phyloP scores from a whole-genome alignment of 37 sponge, comb jelly and placozoan species.

The Spongilla lacustris region DNA sequence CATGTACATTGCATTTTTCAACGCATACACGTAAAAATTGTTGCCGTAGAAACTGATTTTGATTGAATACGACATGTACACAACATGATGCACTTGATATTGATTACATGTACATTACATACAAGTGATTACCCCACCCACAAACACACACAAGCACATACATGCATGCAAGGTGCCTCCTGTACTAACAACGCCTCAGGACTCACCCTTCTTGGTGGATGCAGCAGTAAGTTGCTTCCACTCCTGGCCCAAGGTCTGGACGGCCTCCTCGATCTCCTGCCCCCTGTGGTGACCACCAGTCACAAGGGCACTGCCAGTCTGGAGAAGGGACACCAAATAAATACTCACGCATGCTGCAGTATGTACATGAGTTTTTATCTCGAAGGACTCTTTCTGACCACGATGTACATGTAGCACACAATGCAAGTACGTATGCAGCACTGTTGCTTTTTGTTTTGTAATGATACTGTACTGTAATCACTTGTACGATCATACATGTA shows the following conservation, averaged over 20 bases:
- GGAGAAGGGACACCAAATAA: not conserved
- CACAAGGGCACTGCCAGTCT: conserved; percentile 71
- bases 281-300: conserved; percentile 62
- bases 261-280: conserved; percentile 41
- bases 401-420: too few species aligned
- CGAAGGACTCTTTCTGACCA: too few species aligned
- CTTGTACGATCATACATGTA: too few species aligned
- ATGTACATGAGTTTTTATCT: too few species aligned
- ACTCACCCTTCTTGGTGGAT: conserved; percentile 74
- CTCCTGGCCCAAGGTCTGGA: conserved; percentile 54
- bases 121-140: too few species aligned
- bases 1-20: too few species aligned
- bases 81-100: too few species aligned
- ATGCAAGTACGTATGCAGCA: too few species aligned
- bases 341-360: not conserved
- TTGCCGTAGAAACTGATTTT: not conserved
- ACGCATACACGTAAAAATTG: too few species aligned
- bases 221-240: conserved; percentile 77
- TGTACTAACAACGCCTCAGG: not conserved
- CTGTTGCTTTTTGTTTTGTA: too few species aligned
- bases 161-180: not conserved
- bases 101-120: too few species aligned
- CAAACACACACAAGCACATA: conserved; percentile 10
- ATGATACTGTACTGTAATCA: too few species aligned
- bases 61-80: not conserved